Conservation (phyloP, 2,888 invertebrate species). For the Epinotia ramella region DNA sequence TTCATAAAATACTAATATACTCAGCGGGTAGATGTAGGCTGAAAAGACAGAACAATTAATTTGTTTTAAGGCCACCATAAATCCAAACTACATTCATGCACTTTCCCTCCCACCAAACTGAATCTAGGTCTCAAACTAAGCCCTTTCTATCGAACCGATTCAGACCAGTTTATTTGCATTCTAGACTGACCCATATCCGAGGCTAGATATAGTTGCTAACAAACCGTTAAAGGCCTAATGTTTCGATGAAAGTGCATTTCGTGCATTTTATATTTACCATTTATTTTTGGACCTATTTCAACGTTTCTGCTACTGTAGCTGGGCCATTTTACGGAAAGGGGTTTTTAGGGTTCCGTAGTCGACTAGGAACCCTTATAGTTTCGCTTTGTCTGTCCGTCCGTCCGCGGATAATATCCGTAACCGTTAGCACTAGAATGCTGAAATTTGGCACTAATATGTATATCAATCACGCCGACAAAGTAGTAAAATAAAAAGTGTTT, state of each 20-base stretch:
- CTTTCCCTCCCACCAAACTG: constrained; percentile 28
- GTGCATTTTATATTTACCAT: neutral
- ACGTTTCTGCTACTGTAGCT: too few species aligned
- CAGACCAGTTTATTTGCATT: constrained; percentile 36
- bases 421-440: too few species aligned
- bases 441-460: too few species aligned
- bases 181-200: constrained; percentile 32
- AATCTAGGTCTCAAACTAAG: constrained; percentile 34
- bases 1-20: too few species aligned
- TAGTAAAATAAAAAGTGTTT: too few species aligned
- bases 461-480: too few species aligned
- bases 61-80: neutral
- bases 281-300: neutral
- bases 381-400: too few species aligned
- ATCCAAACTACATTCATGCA: neutral
- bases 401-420: too few species aligned
- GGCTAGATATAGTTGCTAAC: constrained; percentile 10
- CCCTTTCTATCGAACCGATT: constrained; percentile 24
- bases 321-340: too few species aligned
- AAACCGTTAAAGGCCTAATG: constrained; percentile 27
- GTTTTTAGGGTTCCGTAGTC: too few species aligned
- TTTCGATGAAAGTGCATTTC: neutral
- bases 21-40: too few species aligned
- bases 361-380: too few species aligned
- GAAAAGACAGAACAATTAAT: neutral